phyloP scores from a whole-genome alignment of 2,888 invertebrate species.

The Luperina nickerlii region DNA sequence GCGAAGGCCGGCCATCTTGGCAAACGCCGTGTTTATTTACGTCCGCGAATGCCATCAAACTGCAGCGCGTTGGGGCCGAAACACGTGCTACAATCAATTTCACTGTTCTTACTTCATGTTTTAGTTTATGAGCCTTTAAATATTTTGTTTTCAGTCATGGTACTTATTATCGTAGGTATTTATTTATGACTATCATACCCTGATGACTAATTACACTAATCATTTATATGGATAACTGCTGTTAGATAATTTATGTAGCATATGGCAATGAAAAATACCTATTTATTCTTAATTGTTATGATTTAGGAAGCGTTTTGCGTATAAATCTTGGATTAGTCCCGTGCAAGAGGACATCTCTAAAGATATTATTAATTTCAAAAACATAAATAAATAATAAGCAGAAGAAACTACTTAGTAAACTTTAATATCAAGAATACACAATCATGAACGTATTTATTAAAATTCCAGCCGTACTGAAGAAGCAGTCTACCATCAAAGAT shows the following conservation, averaged over 20 bases:
- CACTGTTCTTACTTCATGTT: conserved; percentile 61
- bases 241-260: not conserved
- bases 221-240: not conserved
- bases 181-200: not conserved
- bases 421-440: not conserved
- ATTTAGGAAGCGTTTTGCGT: not conserved
- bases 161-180: not conserved
- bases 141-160: conserved; percentile 18
- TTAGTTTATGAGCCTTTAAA: conserved; percentile 38
- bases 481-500: conserved; percentile 86
- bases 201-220: not conserved
- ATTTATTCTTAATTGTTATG: not conserved
- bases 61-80: conserved; percentile 81
- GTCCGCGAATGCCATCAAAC: conserved; percentile 86
- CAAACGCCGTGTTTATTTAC: conserved; percentile 88
- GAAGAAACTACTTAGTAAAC: not conserved
- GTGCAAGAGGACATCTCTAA: not conserved
- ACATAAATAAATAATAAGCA: not conserved
- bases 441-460: conserved; percentile 5
- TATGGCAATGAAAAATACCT: not conserved
- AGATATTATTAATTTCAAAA: not conserved
- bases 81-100: conserved; percentile 85
- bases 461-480: conserved; percentile 85
- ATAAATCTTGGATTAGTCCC: not conserved
- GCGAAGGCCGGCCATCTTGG: conserved; percentile 89